Evolutionary conservation across 2,888 invertebrate genomes (phyloP), one percentile per base, ranked within the genome.

Genomic region (Drosophila merina): DNA sequence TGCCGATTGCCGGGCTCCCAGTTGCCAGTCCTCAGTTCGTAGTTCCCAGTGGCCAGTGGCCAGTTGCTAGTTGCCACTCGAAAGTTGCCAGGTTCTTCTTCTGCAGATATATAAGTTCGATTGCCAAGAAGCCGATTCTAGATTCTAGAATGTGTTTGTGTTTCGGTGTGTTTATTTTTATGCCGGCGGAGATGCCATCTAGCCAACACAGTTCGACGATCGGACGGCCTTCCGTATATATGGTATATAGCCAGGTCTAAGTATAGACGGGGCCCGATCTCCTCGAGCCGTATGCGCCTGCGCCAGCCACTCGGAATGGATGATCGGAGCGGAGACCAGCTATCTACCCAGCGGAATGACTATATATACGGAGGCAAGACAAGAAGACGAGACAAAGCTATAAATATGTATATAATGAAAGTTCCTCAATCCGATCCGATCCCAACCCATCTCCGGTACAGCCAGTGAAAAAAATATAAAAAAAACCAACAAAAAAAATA

Each of bases 311-410:
- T 64, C 66, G 68, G 67, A 75, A 56, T 75, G 75, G 69, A 78
- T 83, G 76, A 78, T 74, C 76, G 73, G 70, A 63, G 62, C 77
- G 68, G 68, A 77, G 64, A 72, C 57, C 40, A 45, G 78, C 79
- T 78, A 74, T 76, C 69, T 77, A 66, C 59, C 52, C 63, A 56
- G 52, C 69, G 51, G 75, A 73, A 75, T 75, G 74, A 31, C 69
- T 40, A 68, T 64, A 62, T 66, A 56, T 58, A 63, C 28, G 49
- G 48, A 31, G 69, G 72, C 81, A 78, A 70, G 74, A 64, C 60
- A 74, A 76, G 82, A 85, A 79, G 86, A 79, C 63, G 77, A 82
- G 75, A 79, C 83, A 82, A 82, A 77, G 82, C 82, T 82, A 82
- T 85, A 77, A 85, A 82, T 82, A 82, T 82, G 75, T 82, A 60